These are phyloP conservation scores for Arothron firmamentum DNA, from an alignment of 2,113 vertebrate genomes.

Conservation along the genomic window DNA sequence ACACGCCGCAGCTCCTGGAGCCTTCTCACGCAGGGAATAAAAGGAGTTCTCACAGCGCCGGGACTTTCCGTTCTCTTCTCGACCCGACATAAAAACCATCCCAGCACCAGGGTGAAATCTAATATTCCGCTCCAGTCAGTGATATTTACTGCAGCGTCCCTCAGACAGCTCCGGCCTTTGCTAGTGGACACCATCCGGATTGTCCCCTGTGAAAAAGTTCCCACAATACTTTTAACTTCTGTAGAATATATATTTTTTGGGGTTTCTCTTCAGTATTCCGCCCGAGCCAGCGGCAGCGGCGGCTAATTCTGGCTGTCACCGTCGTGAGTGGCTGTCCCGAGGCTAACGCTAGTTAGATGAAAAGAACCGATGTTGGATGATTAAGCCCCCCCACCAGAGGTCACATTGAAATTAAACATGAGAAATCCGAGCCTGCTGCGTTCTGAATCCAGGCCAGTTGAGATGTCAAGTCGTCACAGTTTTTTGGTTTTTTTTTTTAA, in stretches of 20 bases:
- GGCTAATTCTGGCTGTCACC: conserved; percentile 46
- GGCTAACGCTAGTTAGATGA: conserved; percentile 8
- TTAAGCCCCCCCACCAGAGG: conserved; percentile 35
- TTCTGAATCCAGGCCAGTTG: conserved; percentile 2
- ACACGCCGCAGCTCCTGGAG: conserved; percentile 30
- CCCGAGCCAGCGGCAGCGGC: conserved; percentile 23
- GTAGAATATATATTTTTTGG: conserved; percentile 8
- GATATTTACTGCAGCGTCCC: conserved; percentile 48
- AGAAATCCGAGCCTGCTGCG: conserved; percentile 36
- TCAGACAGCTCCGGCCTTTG: conserved; percentile 10
- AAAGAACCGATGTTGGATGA: conserved; percentile 5
- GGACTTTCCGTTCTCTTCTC: conserved; percentile 11
- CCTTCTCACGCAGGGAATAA: conserved; percentile 41
- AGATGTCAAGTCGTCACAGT: conserved; percentile 34
- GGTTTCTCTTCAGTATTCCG: conserved; percentile 22
- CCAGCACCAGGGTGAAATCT: conserved; percentile 40
- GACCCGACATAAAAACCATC: conserved; percentile 34
- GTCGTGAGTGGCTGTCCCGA: conserved; percentile 23
- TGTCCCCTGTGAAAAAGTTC: conserved; percentile 29
- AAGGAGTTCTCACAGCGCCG: conserved; percentile 33
- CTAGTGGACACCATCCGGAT: conserved; percentile 21
- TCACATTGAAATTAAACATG: conserved; percentile 52
- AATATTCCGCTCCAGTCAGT: conserved; percentile 38
- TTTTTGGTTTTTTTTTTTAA: not conserved
- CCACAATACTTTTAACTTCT: conserved; percentile 9